Conservation (phyloP, 2,113 vertebrate genomes). For the Haliaeetus leucogaster region DNA sequence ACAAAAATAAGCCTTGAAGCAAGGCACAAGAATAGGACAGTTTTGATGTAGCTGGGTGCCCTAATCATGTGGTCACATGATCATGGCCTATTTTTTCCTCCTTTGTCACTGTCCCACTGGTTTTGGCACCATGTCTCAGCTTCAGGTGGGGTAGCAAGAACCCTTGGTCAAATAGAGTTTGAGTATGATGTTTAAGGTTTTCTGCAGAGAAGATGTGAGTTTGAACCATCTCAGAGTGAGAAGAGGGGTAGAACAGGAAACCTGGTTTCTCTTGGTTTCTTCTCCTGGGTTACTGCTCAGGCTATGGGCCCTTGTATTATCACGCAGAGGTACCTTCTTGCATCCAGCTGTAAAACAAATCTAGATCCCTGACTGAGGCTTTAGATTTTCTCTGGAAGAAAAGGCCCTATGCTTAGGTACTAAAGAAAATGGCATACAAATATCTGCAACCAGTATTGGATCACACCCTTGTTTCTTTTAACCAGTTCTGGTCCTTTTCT, state of each 20-base stretch:
- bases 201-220: neutral
- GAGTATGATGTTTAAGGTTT: neutral
- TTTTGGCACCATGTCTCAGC: neutral
- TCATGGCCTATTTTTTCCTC: neutral
- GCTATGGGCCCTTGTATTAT: neutral
- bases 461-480: neutral
- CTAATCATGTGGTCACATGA: neutral
- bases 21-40: neutral
- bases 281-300: neutral
- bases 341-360: neutral
- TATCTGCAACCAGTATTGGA: neutral
- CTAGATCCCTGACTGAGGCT: neutral
- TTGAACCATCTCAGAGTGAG: neutral
- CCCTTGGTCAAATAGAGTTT: neutral
- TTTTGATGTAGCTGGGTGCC: neutral
- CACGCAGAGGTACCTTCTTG: neutral
- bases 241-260: neutral
- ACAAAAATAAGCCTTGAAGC: neutral
- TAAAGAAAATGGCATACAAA: neutral
- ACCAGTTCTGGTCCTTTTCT: neutral
- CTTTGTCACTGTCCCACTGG: neutral
- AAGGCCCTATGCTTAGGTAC: neutral
- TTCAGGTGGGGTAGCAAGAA: neutral
- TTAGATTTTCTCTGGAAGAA: neutral
- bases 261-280: neutral